A percentile compares a stretch with the other conserved stretches of the same genome.
Conservation (phyloP, 2,888 invertebrate species). For the Nemotelus pantherinus region DNA sequence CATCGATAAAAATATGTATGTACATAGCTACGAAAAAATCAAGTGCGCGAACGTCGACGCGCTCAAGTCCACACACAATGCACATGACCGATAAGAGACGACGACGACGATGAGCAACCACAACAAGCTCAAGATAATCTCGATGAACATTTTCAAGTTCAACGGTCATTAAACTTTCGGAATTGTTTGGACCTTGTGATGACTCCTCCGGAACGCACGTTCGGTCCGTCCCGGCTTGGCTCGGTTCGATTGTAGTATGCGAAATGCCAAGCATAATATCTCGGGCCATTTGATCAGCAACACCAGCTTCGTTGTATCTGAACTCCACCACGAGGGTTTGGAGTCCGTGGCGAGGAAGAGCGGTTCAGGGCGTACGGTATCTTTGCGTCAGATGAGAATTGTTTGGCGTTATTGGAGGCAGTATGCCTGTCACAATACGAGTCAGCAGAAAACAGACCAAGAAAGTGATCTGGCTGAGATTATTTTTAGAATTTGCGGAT, state of each 20-base stretch:
- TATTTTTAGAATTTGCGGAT: slow-evolving; percentile 34
- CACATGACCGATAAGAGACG: slow-evolving; percentile 41
- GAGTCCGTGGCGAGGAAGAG: background rate
- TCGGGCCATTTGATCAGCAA: background rate
- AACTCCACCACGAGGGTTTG: background rate
- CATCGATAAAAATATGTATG: too few relatives aligned
- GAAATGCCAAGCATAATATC: background rate
- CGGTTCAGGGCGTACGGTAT: background rate
- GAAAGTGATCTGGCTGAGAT: slow-evolving; percentile 36
- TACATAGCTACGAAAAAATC: too few relatives aligned
- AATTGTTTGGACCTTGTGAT: slow-evolving; percentile 40
- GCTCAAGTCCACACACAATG: slow-evolving; percentile 1
- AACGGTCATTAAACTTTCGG: slow-evolving; percentile 47
- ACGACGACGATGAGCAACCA: background rate
- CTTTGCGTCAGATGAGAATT: background rate
- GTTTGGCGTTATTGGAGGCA: background rate
- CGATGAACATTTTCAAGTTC: slow-evolving; percentile 50
- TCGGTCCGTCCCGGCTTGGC: background rate
- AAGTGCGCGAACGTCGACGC: background rate
- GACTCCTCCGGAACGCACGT: slow-evolving; percentile 26
- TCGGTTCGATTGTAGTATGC: background rate
- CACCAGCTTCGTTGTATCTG: background rate
- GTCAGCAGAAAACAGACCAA: slow-evolving; percentile 5
- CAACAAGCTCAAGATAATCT: slow-evolving; percentile 23
- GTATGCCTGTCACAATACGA: background rate